A percentile compares a stretch with the other conserved stretches of the same genome.
These are phyloP conservation scores for Paralichthys olivaceus DNA, from an alignment of 2,113 vertebrate species.

Conservation along the genomic window DNA sequence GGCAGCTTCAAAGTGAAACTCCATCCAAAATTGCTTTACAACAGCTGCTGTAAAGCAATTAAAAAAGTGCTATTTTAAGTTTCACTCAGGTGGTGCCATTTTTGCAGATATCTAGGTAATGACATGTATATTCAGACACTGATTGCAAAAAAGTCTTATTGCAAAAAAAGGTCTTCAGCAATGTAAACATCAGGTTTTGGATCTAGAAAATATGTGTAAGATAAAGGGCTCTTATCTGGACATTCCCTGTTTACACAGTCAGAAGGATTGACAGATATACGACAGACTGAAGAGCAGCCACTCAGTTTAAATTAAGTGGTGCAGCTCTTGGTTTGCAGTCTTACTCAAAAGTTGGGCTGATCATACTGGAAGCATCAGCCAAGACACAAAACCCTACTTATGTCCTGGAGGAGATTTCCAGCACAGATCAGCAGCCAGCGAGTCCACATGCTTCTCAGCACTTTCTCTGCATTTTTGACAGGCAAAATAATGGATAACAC, in stretches of 20 bases:
- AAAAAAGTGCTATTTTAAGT: not conserved
- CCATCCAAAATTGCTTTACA: not conserved
- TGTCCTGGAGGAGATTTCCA: constrained; percentile 36
- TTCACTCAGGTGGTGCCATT: not conserved
- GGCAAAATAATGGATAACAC: constrained; percentile 61
- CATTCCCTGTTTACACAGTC: not conserved
- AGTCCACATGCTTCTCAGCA: constrained; percentile 48
- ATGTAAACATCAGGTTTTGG: not conserved
- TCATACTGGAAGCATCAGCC: constrained; percentile 30
- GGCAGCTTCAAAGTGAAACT: constrained; percentile 15
- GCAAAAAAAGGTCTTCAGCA: not conserved
- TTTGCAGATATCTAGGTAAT: not conserved
- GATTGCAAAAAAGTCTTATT: not conserved
- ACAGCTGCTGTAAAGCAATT: not conserved
- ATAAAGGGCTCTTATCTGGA: not conserved
- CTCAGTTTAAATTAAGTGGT: constrained; percentile 26
- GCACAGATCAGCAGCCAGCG: constrained; percentile 32
- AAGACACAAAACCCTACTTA: constrained; percentile 44
- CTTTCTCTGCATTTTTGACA: constrained; percentile 43
- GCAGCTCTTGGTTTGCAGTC: constrained; percentile 21
- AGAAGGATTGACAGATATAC: not conserved
- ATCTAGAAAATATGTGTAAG: not conserved
- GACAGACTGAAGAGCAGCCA: constrained; percentile 6
- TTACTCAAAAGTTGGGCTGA: constrained; percentile 43
- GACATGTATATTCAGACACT: not conserved